A percentile compares a stretch with the other conserved stretches of the same genome.
Evolutionary conservation across 2,888 invertebrate species (phyloP).

Genomic region (Hirudinaria manillensis): DNA sequence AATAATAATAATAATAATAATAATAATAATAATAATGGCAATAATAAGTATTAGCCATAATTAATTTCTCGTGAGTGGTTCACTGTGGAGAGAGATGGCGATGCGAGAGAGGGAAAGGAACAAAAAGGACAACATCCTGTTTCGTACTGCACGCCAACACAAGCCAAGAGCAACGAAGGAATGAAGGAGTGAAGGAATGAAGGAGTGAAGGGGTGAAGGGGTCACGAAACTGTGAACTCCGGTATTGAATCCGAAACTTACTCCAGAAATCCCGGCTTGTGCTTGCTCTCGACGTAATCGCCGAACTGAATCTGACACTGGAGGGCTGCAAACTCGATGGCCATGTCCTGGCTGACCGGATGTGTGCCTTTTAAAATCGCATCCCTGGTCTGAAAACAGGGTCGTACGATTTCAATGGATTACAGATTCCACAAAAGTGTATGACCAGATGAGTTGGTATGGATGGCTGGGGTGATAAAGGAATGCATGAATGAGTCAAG

Average conservation of each 20-base stretch:
- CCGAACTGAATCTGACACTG: constrained; percentile 99
- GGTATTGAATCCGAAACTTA: constrained; percentile 59
- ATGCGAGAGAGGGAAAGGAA: no score
- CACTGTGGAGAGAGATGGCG: no score
- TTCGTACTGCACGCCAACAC: no score
- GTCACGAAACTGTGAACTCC: no score
- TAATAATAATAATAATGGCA: neutral
- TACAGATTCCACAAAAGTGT: neutral
- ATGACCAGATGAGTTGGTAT: neutral
- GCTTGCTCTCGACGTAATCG: constrained; percentile 83
- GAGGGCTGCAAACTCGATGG: constrained; percentile 89
- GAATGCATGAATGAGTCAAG: neutral
- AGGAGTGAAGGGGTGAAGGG: no score
- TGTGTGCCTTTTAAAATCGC: constrained; percentile 94
- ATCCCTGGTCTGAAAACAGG: constrained; percentile 72
- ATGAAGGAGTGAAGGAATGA: no score
- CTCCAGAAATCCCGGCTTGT: constrained; percentile 89
- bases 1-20: no score
- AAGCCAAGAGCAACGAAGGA: no score
- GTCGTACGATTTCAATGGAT: neutral
- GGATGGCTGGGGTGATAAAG: neutral
- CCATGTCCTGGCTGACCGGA: constrained; percentile 88
- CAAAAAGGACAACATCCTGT: no score
- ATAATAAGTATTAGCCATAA: neutral
- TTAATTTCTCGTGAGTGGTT: neutral